These are phyloP conservation scores for Cephalopholis sonnerati DNA, from an alignment of 2,113 vertebrate genomes.

Conservation along the genomic window DNA sequence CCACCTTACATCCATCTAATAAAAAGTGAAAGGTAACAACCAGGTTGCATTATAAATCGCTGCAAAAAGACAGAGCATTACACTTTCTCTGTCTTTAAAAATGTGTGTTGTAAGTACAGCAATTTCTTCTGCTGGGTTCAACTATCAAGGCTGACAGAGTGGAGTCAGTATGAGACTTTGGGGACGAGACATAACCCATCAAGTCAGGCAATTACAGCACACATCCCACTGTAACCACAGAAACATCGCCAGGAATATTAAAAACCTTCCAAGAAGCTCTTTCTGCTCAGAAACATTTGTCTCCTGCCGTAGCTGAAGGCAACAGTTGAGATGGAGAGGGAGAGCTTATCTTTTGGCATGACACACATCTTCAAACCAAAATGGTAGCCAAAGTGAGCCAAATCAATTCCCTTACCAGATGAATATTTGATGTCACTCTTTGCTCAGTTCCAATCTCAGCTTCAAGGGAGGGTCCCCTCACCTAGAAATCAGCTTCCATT, in stretches of 20 bases:
- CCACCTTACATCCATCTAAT: not conserved
- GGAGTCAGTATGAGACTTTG: constrained; percentile 17
- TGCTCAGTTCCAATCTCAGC: constrained; percentile 36
- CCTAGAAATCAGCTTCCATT: constrained; percentile 35
- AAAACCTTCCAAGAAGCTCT: constrained; percentile 33
- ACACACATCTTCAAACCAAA: constrained; percentile 42
- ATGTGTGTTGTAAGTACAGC: not conserved
- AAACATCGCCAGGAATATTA: constrained; percentile 26
- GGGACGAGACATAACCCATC: constrained; percentile 20
- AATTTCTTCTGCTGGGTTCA: not conserved
- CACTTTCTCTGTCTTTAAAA: not conserved
- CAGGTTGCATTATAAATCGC: not conserved
- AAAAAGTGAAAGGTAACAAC: not conserved
- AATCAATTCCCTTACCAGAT: constrained; percentile 57
- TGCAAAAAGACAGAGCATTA: not conserved
- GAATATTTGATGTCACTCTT: constrained; percentile 73
- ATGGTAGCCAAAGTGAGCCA: constrained; percentile 36
- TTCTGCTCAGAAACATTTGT: constrained; percentile 26
- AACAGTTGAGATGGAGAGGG: not conserved
- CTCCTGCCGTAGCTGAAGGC: constrained; percentile 24
- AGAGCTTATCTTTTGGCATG: constrained; percentile 44
- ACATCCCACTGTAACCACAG: constrained; percentile 14
- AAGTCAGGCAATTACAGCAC: constrained; percentile 28
- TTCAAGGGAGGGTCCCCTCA: constrained; percentile 21
- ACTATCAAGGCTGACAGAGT: constrained; percentile 3